Base-by-base conservation (phyloP, 2,797 vertebrate genomes). In the Paramormyrops hopkinsi region DNA sequence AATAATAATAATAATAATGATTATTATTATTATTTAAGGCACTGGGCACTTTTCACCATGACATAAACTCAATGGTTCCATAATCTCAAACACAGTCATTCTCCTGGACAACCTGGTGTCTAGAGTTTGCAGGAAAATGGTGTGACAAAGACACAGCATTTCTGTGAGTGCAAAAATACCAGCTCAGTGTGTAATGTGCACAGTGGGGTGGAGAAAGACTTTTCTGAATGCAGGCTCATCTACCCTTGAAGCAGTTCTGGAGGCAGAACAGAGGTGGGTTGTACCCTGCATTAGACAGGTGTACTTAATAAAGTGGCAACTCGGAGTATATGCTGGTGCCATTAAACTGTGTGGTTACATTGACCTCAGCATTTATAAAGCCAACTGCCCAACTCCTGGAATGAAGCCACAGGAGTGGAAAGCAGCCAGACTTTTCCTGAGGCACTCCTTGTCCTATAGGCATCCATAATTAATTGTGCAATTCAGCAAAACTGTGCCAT, bases 391-490 rank as follows among this genome's bases (percentile, higher is more conserved):
- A 46, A n/a, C 76, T 46, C 76, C 76, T 82, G 76, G 76, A 82
- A 46, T 82, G 37, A 46, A 9, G 76, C 46, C 48, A 86, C 48
- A 11, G 25, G 12, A 82, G 41, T 17, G 37, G 7, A 79, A 79
- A 19, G 37, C 37, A 79, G 17, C 37, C 76, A 54, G 84, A 50
- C 84, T 51, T 25, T 54, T 54, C 84, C 84, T 33, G 12, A 51
- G 25, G 50, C 9, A 19, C 46, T 86, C 14, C 50, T 12, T 51
- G 48, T 51, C 4, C 46, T 29, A 14, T 25, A 53, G 25, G 48
- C 48, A 51, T 53, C 48, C 84, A 86, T 25, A 86, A 86, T 86
- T 51, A 86, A 86, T 51, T 54, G 84, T 54, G 48, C 25, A 51
- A 86, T 51, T 86, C 84, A 86, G 50, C 84, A 86, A 86, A 85